phyloP scores from a whole-genome alignment of 2,797 vertebrate genomes.

The Xenentodon cancila region DNA sequence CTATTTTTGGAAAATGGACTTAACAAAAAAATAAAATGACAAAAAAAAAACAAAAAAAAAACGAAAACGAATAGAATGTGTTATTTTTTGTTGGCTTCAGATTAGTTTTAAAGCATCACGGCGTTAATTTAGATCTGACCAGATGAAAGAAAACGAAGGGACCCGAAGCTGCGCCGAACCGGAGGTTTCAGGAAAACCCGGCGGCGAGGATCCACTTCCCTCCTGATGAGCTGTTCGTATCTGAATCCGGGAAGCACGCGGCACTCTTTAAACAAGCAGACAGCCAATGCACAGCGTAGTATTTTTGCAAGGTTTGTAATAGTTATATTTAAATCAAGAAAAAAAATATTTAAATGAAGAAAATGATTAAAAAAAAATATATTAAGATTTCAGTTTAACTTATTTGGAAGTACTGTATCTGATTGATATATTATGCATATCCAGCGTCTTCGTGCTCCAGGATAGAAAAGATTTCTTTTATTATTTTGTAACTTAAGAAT shows the following conservation, averaged over 20 bases:
- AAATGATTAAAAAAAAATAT: constrained; percentile 71
- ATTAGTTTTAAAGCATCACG: constrained; percentile 52
- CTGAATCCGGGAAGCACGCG: constrained; percentile 68
- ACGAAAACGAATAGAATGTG: no score
- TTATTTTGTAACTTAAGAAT: constrained; percentile 63
- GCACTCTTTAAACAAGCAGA: constrained; percentile 71
- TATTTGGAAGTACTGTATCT: constrained; percentile 77
- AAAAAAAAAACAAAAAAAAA: constrained; percentile 23
- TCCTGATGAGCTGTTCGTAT: constrained; percentile 72
- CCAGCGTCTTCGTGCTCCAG: constrained; percentile 61
- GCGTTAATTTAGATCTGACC: constrained; percentile 65
- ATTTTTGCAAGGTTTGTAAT: constrained; percentile 77
- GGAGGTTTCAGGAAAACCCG: no score
- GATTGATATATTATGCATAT: constrained; percentile 59
- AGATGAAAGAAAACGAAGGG: constrained; percentile 53
- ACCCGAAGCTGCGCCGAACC: constrained; percentile 14
- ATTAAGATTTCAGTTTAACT: constrained; percentile 78
- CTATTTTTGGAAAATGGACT: constrained; percentile 78
- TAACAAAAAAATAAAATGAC: constrained; percentile 34
- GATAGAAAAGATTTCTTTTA: constrained; percentile 59
- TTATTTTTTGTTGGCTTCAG: constrained; percentile 59
- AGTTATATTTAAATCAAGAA: constrained; percentile 75
- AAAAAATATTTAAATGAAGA: constrained; percentile 79
- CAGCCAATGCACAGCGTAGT: constrained; percentile 77
- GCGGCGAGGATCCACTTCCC: constrained; percentile 2